Base-by-base conservation (phyloP, 2,888 invertebrate species). In the Cryptocephalus primarius region DNA sequence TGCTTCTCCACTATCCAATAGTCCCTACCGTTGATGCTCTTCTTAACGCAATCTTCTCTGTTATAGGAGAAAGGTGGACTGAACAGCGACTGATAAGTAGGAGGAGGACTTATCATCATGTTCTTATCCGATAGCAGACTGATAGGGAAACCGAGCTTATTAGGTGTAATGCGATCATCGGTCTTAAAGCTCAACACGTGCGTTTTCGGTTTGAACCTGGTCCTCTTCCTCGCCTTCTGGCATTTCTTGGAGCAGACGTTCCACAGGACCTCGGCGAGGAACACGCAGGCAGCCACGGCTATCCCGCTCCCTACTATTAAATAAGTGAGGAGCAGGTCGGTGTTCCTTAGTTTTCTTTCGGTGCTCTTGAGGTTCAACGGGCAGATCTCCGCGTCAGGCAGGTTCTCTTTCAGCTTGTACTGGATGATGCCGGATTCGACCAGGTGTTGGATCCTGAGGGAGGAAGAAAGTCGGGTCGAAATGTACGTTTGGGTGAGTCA, bases 261-360 rank as follows among this genome's bases (percentile, higher is more conserved):
- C 42, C 48, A 43, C 6, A 64, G 39, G 9, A 84, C 69, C 73
- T 90, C 89, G 8, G 76, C 72, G 32, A 78, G 62, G 60, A 89
- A 88, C 0, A 82, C 74, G 0, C 79, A 71, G 2, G 75, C 60
- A 0, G 85, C 80, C 1, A 83, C 74, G 0, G 73, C 71, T 45
- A 88, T 78, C 0, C 90, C 90, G 1, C 75, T 71, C 1, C 78
- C 70, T 63, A 88, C 85, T 1, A 89, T 82, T 54, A 82, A 72
- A 60, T 89, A 91, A 0, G 90, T 90, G 75, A 88, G 83, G 57
- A 78, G 66, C 1, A 91, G 75, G 65, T 91, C 90, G 4, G 80
- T 75, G 62, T 88, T 86, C 51, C 81, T 71, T 8, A 91, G 70
- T 61, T 83, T 83, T 1, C 89, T 75, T 60, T 90, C 90, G 38